Evolutionary conservation across 1,140 invertebrate species (phyloP).

Genomic region (Eciton burchellii): DNA sequence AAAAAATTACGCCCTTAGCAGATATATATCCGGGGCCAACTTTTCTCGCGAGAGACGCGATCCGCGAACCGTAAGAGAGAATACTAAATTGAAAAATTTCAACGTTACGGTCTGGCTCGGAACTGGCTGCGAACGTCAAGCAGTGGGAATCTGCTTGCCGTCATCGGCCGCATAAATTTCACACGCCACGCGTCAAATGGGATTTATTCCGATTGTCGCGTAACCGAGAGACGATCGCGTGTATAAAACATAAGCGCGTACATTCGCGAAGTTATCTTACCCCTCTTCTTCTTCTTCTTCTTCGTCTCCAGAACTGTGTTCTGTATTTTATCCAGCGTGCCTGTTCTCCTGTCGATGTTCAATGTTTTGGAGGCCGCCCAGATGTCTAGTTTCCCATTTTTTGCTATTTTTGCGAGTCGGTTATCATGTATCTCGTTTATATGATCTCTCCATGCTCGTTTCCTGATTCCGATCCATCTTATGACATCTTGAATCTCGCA

Average conservation of each 20-base stretch:
- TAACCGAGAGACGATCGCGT: slow-evolving; percentile 45
- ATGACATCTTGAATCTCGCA: no score
- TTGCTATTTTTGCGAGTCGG: no score
- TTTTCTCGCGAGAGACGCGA: slow-evolving; percentile 64
- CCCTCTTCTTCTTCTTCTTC: no score
- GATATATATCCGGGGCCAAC: slow-evolving; percentile 74
- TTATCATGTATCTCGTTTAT: no score
- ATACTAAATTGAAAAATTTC: slow-evolving; percentile 69
- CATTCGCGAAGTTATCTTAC: no score
- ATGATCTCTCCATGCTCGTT: no score
- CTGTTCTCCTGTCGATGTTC: no score
- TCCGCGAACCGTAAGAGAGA: slow-evolving; percentile 58
- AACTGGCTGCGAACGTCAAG: slow-evolving; percentile 47
- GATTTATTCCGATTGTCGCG: slow-evolving; percentile 41
- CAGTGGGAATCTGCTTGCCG: slow-evolving; percentile 35
- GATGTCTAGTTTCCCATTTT: no score
- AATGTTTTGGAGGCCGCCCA: no score
- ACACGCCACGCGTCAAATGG: slow-evolving; percentile 8
- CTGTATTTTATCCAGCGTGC: no score
- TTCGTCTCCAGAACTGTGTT: no score
- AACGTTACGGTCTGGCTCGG: slow-evolving; percentile 9
- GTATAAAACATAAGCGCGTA: slow-evolving; percentile 34
- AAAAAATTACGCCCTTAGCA: slow-evolving; percentile 80
- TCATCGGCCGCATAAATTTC: slow-evolving; percentile 49
- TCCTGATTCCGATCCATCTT: no score